These are phyloP conservation scores for Lutraria lutraria DNA, from an alignment of 2,888 invertebrate species.

Conservation along the genomic window DNA sequence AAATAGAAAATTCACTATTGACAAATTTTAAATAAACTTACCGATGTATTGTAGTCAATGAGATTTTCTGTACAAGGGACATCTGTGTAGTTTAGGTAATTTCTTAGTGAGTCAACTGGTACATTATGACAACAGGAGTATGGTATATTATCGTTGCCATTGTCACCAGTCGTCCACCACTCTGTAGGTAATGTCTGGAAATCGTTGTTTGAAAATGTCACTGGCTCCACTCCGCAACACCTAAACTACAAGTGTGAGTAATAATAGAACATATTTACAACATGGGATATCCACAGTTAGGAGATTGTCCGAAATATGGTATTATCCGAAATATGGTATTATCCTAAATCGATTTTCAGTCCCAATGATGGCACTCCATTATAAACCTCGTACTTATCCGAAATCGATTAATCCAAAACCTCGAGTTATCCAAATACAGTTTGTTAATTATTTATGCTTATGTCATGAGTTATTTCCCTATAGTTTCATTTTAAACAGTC, in stretches of 20 bases:
- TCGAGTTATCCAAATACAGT: no score
- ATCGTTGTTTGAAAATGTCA: conserved; percentile 50
- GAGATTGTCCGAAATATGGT: no score
- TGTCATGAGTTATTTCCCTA: no score
- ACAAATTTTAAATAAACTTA: conserved; percentile 28
- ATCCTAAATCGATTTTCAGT: no score
- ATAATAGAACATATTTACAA: neutral
- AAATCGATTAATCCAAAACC: no score
- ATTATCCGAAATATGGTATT: no score
- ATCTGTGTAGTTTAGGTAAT: conserved; percentile 60
- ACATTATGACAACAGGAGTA: conserved; percentile 59
- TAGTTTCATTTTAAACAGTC: no score
- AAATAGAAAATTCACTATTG: neutral
- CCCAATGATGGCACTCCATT: no score
- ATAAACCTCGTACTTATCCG: no score
- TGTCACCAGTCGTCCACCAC: conserved; percentile 55
- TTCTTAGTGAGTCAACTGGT: conserved; percentile 3
- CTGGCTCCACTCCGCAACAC: conserved; percentile 59
- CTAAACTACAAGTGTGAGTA: conserved; percentile 47
- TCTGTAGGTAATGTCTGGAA: conserved; percentile 52
- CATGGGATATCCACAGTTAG: no score
- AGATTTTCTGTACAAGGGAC: conserved; percentile 53
- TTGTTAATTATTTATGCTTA: no score
- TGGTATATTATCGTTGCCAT: conserved; percentile 62
- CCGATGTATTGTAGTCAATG: conserved; percentile 56